phyloP scores from a whole-genome alignment of 2,888 invertebrate genomes.

The Helleia helle region DNA sequence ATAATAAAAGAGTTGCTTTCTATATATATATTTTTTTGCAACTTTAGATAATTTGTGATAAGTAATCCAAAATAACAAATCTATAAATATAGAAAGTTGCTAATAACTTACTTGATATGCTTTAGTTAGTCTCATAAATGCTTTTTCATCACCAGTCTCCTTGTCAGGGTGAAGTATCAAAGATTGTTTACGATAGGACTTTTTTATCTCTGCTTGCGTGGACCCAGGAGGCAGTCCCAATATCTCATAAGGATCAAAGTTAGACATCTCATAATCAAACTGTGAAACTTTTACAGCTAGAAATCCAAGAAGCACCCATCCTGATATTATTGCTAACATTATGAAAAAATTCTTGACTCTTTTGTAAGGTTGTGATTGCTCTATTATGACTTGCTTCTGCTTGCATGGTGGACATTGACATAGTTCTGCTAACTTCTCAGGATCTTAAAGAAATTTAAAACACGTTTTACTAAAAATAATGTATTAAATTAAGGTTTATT shows the following conservation, averaged over 20 bases:
- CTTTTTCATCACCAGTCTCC: constrained; percentile 96
- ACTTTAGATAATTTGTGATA: no score
- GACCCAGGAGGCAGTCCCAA: constrained; percentile 91
- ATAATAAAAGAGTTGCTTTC: no score
- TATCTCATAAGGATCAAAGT: constrained; percentile 99
- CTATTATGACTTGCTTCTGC: constrained; percentile 86
- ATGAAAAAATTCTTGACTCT: constrained; percentile 86
- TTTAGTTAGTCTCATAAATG: constrained; percentile 98
- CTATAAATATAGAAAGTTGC: no score
- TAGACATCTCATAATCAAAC: constrained; percentile 98
- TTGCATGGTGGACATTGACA: constrained; percentile 94
- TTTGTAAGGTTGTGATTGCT: constrained; percentile 91
- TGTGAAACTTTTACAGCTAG: constrained; percentile 94
- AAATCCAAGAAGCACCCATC: constrained; percentile 87
- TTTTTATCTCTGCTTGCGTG: constrained; percentile 91
- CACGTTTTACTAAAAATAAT: background rate
- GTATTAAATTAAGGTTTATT: background rate
- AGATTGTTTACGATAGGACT: constrained; percentile 94
- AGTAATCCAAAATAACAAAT: no score
- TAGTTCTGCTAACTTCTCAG: constrained; percentile 81
- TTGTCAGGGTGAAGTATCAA: constrained; percentile 97
- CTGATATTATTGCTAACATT: constrained; percentile 83
- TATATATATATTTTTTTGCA: no score
- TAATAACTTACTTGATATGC: constrained; percentile 81
- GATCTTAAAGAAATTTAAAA: constrained; percentile 74